Evolutionary conservation across 2,888 invertebrate genomes (phyloP).

Genomic region (Eupithecia vulgata): DNA sequence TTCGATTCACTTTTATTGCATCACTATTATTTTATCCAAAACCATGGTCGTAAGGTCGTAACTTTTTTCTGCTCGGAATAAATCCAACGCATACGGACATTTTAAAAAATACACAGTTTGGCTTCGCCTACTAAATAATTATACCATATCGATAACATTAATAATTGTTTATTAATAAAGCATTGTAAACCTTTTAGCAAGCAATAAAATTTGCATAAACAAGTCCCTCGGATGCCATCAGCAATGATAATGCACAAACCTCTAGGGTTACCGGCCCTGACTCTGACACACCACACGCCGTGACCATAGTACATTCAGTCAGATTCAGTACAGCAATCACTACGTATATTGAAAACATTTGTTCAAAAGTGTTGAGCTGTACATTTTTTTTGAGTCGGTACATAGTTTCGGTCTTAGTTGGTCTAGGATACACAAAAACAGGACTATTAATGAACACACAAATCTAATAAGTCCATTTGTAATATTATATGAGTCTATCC

Average conservation of each 20-base stretch:
- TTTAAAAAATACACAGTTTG: neutral
- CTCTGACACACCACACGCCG: slow-evolving; percentile 17
- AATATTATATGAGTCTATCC: no score
- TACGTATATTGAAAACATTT: neutral
- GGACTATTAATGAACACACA: no score
- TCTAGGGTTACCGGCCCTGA: slow-evolving; percentile 20
- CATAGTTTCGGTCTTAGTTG: no score
- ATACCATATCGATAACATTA: neutral
- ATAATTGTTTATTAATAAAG: neutral
- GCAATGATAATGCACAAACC: slow-evolving; percentile 22
- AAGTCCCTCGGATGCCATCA: slow-evolving; percentile 13
- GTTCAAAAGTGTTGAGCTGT: no score
- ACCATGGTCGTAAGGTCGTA: neutral
- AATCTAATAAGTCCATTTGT: neutral
- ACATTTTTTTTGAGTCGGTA: no score
- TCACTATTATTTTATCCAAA: neutral
- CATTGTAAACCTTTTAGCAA: neutral
- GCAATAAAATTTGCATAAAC: slow-evolving; percentile 4
- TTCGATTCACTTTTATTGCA: neutral
- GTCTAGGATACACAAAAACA: no score
- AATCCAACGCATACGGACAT: neutral
- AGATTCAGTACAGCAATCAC: neutral
- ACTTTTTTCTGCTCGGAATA: neutral
- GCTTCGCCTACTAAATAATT: neutral
- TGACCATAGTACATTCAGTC: slow-evolving; percentile 3